A percentile compares a stretch with the other conserved stretches of the same genome.
Evolutionary conservation across 2,888 invertebrate species (phyloP).

Genomic region (Drepana falcataria): DNA sequence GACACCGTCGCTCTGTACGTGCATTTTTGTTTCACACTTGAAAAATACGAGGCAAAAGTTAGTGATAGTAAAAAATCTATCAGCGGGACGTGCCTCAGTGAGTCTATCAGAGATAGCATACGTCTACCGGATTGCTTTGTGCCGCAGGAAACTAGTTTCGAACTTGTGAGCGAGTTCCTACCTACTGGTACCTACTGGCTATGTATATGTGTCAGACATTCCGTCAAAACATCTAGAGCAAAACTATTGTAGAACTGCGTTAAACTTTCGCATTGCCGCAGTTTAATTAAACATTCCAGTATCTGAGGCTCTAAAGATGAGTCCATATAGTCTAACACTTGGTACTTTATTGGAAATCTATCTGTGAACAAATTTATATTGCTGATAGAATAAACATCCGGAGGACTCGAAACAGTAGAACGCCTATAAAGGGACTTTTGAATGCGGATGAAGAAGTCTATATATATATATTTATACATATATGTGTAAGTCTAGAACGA

Average conservation of each 20-base stretch:
- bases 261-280: neutral
- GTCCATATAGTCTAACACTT: too few species aligned
- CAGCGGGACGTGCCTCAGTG: constrained; percentile 35
- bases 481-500: too few species aligned
- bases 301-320: neutral
- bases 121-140: constrained; percentile 65
- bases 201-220: neutral
- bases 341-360: too few species aligned
- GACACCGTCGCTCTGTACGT: neutral
- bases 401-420: too few species aligned
- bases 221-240: neutral
- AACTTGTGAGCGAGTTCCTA: constrained; percentile 46
- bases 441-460: too few species aligned
- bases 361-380: too few species aligned
- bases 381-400: too few species aligned
- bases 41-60: constrained; percentile 5
- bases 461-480: too few species aligned
- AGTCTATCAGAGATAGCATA: constrained; percentile 44
- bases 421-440: too few species aligned
- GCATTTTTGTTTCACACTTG: neutral
- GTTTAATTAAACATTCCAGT: neutral
- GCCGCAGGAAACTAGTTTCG: constrained; percentile 71
- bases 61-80: constrained; percentile 39
- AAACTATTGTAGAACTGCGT: neutral
- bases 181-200: constrained; percentile 6